A percentile compares a stretch with the other conserved stretches of the same genome.
phyloP scores from a whole-genome alignment of 2,113 vertebrate genomes.

The Oncorhynchus kisutch region DNA sequence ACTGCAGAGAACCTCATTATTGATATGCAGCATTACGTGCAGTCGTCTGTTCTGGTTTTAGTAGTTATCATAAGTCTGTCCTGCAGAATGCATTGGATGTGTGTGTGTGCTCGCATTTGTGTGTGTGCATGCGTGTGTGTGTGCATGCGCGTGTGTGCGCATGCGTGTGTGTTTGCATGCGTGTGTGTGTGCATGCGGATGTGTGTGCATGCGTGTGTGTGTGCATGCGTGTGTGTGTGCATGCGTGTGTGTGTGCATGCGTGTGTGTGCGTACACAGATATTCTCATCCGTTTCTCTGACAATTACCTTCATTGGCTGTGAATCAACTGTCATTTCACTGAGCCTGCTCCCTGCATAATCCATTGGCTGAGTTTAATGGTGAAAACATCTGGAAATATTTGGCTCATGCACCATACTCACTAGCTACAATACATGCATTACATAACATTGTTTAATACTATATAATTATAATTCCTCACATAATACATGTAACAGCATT shows the following conservation, averaged over 20 bases:
- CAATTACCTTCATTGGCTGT: slow-evolving; percentile 10
- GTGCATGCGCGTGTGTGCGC: no score
- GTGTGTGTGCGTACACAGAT: neutral
- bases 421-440: neutral
- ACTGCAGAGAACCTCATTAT: slow-evolving; percentile 9
- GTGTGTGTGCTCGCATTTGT: neutral
- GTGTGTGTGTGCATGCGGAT: no score
- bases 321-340: slow-evolving; percentile 5
- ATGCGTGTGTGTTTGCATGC: no score
- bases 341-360: neutral
- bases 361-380: neutral
- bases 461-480: neutral
- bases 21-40: neutral
- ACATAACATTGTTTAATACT: neutral
- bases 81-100: neutral
- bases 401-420: neutral
- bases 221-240: neutral
- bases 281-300: neutral
- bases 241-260: slow-evolving; percentile 1
- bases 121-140: neutral
- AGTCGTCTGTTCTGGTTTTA: neutral
- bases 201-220: no score
- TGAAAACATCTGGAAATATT: slow-evolving; percentile 7
- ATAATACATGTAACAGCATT: neutral
- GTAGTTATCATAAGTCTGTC: neutral